These are phyloP conservation scores for Herpetotheres cachinnans DNA, from an alignment of 2,113 vertebrate species.

Conservation along the genomic window DNA sequence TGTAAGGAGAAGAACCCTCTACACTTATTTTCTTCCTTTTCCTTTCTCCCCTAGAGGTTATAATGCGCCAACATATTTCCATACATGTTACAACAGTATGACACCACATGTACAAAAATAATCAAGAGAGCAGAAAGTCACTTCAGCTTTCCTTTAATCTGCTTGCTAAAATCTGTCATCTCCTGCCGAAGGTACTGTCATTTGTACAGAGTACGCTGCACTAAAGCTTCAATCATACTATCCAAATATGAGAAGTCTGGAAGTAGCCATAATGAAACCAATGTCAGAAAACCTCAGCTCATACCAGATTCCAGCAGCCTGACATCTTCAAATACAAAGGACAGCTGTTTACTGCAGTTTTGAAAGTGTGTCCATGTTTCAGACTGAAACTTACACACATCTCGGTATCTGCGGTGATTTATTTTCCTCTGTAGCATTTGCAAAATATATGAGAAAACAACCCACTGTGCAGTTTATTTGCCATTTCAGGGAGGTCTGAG, in stretches of 20 bases:
- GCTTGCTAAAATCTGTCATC: neutral
- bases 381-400: neutral
- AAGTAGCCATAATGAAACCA: neutral
- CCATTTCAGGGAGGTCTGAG: neutral
- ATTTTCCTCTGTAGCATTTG: neutral
- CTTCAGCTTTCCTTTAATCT: conserved; percentile 1
- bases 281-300: neutral
- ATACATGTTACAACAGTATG: neutral
- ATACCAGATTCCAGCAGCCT: neutral
- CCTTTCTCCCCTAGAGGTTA: neutral
- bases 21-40: neutral
- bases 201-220: neutral
- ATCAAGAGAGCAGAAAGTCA: neutral
- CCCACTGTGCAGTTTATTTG: neutral
- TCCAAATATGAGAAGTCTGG: neutral
- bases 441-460: conserved; percentile 12
- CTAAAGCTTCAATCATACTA: conserved; percentile 10
- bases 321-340: neutral
- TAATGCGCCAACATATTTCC: neutral
- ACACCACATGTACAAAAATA: neutral
- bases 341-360: neutral
- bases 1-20: neutral
- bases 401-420: neutral
- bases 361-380: neutral
- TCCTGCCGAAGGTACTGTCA: conserved; percentile 14